Evolutionary conservation across 2,888 invertebrate species (phyloP), one percentile per base, ranked within the genome.

Genomic region (Creontiades dilutus): DNA sequence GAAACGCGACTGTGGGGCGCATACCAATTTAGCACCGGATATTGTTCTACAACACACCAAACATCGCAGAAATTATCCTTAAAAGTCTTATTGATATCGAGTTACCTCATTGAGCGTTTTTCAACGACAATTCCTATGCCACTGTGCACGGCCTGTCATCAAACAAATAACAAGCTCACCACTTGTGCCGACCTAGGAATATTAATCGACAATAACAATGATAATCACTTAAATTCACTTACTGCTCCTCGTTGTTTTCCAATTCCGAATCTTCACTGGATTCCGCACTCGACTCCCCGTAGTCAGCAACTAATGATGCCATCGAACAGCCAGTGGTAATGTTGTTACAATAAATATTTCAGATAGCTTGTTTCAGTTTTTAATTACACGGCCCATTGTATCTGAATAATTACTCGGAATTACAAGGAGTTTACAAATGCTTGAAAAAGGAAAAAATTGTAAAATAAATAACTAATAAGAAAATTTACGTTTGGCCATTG

Each of bases 291-390:
- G 94, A 94, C 92, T 94, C 94, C 86, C 95, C 96, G 92, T 96
- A 96, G 94, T 95, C 95, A 61, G 95, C 94, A 91, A 96, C 95
- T 92, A 96, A 93, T 92, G 96, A 96, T 93, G 95, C 95, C 95
- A 95, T 92, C 23, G 86, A 68, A 27, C 13, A 52, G 19, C 16
- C 16, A 28, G 46, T 7, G n/a, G 13, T 2, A 27, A 27, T 2
- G 46, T 7, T 3, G 16, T 27, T 19, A 14, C 7, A 19, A 19
- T 19, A 76, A 23, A 14, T 76, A 76, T 27, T 14, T 76, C 0
- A 1, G 28, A 16, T 37, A 9, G 19, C 16, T 19, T 76, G 7
- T 16, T 76, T 16, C 23, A 37, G 23, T 28, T 46, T 80, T 19
- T 37, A 37, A 23, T 46, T 14, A 11, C 46, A 5, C 46, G 19